Conservation (phyloP, 2,888 invertebrate species). For the Ormyrus nitidulus region DNA sequence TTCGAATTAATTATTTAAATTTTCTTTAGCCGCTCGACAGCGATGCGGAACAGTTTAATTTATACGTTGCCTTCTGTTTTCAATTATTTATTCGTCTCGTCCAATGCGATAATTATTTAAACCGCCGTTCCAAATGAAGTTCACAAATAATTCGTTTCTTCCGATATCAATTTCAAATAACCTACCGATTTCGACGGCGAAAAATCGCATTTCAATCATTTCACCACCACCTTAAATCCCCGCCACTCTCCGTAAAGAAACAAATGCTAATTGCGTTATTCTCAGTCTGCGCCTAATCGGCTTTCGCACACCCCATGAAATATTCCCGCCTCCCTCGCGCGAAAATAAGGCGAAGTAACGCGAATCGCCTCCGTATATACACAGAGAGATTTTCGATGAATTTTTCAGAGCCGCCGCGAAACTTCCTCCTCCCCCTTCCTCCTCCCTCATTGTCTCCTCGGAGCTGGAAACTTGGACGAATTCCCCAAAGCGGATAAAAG, state of each 20-base stretch:
- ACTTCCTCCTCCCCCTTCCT: neutral
- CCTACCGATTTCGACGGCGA: no score
- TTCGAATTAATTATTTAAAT: no score
- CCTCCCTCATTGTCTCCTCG: conserved; percentile 26
- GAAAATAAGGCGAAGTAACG: conserved; percentile 16
- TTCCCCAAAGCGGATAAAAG: conserved; percentile 66
- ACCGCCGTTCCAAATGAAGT: no score
- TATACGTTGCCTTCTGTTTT: no score
- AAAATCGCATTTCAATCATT: no score
- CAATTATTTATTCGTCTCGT: no score
- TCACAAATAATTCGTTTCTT: no score
- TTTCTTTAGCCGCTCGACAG: no score
- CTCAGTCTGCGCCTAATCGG: conserved; percentile 29
- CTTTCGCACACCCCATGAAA: conserved; percentile 17
- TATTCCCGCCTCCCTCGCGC: neutral
- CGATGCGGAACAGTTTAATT: no score
- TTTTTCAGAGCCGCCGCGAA: conserved; percentile 28
- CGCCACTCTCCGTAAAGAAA: neutral
- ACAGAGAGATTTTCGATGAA: conserved; percentile 39
- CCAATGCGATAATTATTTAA: no score
- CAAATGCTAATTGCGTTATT: conserved; percentile 4
- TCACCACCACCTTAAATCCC: no score
- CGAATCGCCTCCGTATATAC: conserved; percentile 10
- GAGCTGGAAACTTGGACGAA: conserved; percentile 42
- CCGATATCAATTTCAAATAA: no score